A percentile compares a stretch with the other conserved stretches of the same genome.
Conservation (phyloP, 2,888 invertebrate genomes). For the Dryadula phaetusa region DNA sequence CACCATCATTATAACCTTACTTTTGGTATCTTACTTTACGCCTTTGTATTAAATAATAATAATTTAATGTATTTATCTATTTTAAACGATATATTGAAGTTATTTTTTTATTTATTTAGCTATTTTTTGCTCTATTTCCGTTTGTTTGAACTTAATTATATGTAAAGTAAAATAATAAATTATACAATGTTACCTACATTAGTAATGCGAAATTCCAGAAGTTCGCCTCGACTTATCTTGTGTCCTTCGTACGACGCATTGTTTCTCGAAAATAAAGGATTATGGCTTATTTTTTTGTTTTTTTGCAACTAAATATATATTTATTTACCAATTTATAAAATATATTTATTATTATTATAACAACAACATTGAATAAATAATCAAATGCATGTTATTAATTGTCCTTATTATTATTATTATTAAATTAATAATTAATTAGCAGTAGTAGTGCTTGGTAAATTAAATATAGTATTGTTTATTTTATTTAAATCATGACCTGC, state of each 20-base stretch:
- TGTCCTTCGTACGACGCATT: neutral
- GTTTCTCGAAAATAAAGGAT: neutral
- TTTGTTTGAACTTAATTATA: neutral
- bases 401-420: too few species aligned
- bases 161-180: constrained; percentile 5
- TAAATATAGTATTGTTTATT: too few species aligned
- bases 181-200: constrained; percentile 9
- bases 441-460: too few species aligned
- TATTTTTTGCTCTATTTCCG: neutral
- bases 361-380: too few species aligned
- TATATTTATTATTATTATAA: too few species aligned
- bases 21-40: constrained; percentile 32
- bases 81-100: too few species aligned
- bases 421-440: too few species aligned
- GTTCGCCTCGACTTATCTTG: neutral
- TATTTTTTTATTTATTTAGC: neutral
- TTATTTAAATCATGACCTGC: too few species aligned
- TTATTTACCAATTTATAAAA: neutral
- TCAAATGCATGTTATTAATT: too few species aligned
- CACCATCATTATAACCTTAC: constrained; percentile 74
- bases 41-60: constrained; percentile 4
- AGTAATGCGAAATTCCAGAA: constrained; percentile 1
- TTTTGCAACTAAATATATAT: neutral
- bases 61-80: neutral
- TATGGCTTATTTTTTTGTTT: neutral